Evolutionary conservation across 37 sponge, comb jelly and placozoan genomes (phyloP), one percentile per base, ranked within the genome.

Genomic region (Ianthella basta): DNA sequence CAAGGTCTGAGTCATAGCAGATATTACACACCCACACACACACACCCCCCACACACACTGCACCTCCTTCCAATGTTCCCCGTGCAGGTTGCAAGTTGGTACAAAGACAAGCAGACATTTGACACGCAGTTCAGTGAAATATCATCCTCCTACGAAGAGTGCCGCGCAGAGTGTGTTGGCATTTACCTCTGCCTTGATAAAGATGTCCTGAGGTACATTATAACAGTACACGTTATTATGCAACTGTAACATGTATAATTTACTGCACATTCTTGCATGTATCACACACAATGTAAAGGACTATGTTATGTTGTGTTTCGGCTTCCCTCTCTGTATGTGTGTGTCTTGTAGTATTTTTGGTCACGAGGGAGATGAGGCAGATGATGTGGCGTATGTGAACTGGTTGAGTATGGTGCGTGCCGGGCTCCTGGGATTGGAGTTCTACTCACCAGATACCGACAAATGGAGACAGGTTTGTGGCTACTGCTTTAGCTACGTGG

Each of bases 161-260:
- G 97, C 64, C 61, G 94, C 40, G 97, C 97, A 0, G 97, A 97
- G 81, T 97, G 97, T 87, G 97, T 97, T 32, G 97, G 97, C 0
- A 84, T 97, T 53, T 94, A 94, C 66, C 88, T 97, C 72, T 92
- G 96, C 60, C 88, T 92, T 56, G 56, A 66, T 39, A 23, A 38
- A 34, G 89, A 94, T 61, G 88, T 97, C 20, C 95, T 97, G 36
- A 88, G 83, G 97, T 95, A 72, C 38, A 82, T 44, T 0, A 50
- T 32, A 29, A 44, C 50, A 44, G 3, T 44, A 10, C 50, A 44
- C 50, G 8, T 44, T 44, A 44, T 8, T 10, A 8, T 44, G 50
- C 50, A 44, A 8, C 8, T 44, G 3, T 10, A 44, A 10, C 6
- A 10, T 44, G 8, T 44, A 44, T 44, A 44, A 44, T 44, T 44